Conservation (phyloP, 2,113 vertebrate genomes). For the Bettongia penicillata region DNA sequence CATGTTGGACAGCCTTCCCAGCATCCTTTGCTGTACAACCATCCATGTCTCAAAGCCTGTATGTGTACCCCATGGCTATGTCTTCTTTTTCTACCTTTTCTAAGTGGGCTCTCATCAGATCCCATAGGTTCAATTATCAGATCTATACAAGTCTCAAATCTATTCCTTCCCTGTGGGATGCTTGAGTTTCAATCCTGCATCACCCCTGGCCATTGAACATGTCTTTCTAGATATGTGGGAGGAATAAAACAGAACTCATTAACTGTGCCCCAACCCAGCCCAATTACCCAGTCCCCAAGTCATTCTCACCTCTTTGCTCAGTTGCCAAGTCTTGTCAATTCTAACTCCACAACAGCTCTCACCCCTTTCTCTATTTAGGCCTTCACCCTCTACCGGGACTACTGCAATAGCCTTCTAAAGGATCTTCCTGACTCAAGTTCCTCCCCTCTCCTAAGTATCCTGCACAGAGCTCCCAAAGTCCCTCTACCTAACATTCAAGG, state of each 20-base stretch:
- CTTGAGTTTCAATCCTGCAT: background rate
- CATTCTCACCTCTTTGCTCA: background rate
- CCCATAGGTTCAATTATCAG: background rate
- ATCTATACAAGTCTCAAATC: background rate
- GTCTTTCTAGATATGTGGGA: background rate
- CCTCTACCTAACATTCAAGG: background rate
- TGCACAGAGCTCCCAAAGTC: no score
- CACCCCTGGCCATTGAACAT: background rate
- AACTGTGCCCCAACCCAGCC: background rate
- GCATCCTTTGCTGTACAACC: background rate
- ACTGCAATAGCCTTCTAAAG: background rate
- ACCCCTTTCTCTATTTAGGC: background rate
- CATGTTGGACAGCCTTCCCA: background rate
- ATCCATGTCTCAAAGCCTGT: no score
- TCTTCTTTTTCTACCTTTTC: background rate
- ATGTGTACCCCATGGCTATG: background rate
- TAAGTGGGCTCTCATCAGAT: background rate
- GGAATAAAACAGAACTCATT: background rate
- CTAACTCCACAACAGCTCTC: background rate
- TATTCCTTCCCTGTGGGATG: no score
- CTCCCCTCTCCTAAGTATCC: background rate
- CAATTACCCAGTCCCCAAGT: no score
- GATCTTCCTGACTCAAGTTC: rapidly evolving
- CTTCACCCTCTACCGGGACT: background rate
- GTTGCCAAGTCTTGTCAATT: background rate